Evolutionary conservation across 2,888 invertebrate species (phyloP), one percentile per base, ranked within the genome.

Genomic region (Lepidonotus clava): DNA sequence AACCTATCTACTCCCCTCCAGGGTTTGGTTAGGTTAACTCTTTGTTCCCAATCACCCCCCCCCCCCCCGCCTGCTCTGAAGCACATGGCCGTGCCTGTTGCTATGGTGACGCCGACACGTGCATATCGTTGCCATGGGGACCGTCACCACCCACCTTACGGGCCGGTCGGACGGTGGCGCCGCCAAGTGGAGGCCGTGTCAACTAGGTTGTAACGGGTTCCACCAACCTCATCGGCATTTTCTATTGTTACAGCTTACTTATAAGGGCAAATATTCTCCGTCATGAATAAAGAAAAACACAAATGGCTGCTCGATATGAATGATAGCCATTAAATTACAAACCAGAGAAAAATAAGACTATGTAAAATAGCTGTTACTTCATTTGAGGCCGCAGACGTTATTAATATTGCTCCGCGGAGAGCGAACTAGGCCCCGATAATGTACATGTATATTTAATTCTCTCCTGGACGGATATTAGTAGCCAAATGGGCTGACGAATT

Each of bases 101-200:
- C 80, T 28, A 46, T 80, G 80, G 80, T n/a, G 18, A 80, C 80
- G 46, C 28, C 28, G 46, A 34, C 80, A 28, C 46, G 32, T 80
- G 80, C 46, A 80, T 80, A 80, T 41, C 41, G 80, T 80, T 80
- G 80, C 80, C 24, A 80, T 80, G 80, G 46, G 5, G 80, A 46
- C 80, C 40, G 46, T 80, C 80, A 80, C 80, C 38, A 38, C 71
- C 71, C 11, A 71, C 71, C 34, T 71, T 71, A 34, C 71, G 34
- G 38, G 36, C 71, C 34, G 34, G 38, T 71, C 71, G 36, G 61
- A 28, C 38, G 4, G 71, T 71, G 71, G 71, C n/a, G 71, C 71
- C 71, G 6, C 6, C 34, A 24, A 36, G 71, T 71, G 71, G 71
- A 18, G 2, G 56, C n/a, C 24, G n/a, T 56, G 56, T 56, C 56